Conservation (phyloP, 2,113 vertebrate species). For the Redunca redunca region DNA sequence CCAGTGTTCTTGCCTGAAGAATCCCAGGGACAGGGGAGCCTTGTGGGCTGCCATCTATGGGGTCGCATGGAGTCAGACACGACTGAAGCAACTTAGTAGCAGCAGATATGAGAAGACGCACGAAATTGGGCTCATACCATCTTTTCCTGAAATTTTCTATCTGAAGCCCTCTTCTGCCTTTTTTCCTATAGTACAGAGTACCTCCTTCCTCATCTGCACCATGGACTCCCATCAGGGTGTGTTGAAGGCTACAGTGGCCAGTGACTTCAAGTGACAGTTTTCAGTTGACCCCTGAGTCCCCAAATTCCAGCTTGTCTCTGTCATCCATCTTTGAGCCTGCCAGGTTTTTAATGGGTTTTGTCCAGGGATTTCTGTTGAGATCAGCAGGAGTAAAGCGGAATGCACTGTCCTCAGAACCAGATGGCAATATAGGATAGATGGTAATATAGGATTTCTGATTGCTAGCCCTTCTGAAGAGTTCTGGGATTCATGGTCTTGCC, state of each 20-base stretch:
- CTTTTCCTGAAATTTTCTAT: neutral
- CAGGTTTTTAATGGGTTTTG: neutral
- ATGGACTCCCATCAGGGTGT: neutral
- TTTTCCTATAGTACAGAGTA: neutral
- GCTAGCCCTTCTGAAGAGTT: neutral
- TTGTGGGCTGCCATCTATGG: too few species aligned
- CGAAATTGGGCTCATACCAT: neutral
- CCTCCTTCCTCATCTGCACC: neutral
- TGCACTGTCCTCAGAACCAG: neutral
- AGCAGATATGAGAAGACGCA: neutral
- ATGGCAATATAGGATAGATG: neutral
- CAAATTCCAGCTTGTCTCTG: neutral
- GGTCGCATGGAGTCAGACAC: too few species aligned
- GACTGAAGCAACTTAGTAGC: too few species aligned
- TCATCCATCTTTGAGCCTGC: neutral
- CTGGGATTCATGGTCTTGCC: neutral
- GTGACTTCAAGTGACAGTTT: neutral
- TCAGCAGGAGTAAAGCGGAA: neutral
- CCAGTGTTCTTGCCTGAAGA: too few species aligned
- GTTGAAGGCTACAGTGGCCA: neutral
- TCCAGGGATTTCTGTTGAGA: neutral
- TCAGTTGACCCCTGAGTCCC: neutral
- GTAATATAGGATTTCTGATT: neutral
- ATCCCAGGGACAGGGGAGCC: too few species aligned
- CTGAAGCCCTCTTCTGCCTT: neutral